Evolutionary conservation across 2,113 vertebrate genomes (phyloP).

Genomic region (Megaceryle maxima): DNA sequence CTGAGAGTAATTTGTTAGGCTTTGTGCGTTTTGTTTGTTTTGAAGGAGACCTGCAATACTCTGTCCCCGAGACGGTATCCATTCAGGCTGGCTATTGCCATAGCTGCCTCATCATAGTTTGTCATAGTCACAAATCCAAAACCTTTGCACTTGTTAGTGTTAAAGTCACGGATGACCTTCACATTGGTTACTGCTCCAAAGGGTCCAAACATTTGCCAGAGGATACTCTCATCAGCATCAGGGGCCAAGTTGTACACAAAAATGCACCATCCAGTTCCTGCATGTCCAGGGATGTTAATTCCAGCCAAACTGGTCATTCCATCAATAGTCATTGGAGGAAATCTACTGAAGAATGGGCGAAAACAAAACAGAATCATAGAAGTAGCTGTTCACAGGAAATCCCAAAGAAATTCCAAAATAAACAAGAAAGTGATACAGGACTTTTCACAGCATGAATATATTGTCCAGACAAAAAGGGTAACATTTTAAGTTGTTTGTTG

Average conservation of each 20-base stretch:
- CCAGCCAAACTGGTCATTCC: conserved; percentile 98
- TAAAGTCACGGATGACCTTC: conserved; percentile 99
- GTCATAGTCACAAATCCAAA: conserved; percentile 99
- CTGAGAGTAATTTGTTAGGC: conserved; percentile 86
- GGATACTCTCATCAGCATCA: conserved; percentile 97
- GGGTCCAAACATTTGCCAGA: conserved; percentile 99
- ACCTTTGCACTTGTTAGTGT: conserved; percentile 99
- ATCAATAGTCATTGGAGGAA: conserved; percentile 98
- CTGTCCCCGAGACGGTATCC: conserved; percentile 98
- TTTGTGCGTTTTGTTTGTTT: conserved; percentile 99
- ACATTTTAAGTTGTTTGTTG: not conserved
- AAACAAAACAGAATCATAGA: not conserved
- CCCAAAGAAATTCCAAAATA: not conserved
- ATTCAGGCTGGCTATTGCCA: conserved; percentile 98
- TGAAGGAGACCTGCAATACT: conserved; percentile 98
- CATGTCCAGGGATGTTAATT: conserved; percentile 97
- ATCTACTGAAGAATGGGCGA: conserved; percentile 79
- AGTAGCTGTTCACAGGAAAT: not conserved
- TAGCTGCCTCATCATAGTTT: conserved; percentile 98
- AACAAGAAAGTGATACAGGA: not conserved
- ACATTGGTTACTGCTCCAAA: conserved; percentile 98
- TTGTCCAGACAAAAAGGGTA: not conserved
- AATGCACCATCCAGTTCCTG: conserved; percentile 97
- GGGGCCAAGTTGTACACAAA: conserved; percentile 99
- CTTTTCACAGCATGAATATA: not conserved